phyloP scores from a whole-genome alignment of 2,888 invertebrate species.

The Seladonia tumulorum region DNA sequence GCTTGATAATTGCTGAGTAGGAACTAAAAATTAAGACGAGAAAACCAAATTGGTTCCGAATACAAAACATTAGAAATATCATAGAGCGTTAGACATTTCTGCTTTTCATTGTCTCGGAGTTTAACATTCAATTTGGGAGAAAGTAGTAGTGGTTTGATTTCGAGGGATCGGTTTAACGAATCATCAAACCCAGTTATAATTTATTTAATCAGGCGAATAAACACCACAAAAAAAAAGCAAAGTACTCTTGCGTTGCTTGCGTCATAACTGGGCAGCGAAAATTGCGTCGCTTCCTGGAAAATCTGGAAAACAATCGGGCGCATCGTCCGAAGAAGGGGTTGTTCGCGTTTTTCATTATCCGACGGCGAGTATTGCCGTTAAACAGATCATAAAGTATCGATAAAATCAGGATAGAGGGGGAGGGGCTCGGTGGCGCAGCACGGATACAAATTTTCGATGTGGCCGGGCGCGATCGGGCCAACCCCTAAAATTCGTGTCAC shows the following conservation, averaged over 20 bases:
- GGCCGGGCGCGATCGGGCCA: constrained; percentile 43
- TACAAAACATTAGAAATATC: no score
- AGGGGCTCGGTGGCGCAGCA: constrained; percentile 1
- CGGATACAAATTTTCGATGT: constrained; percentile 66
- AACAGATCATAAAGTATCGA: constrained; percentile 62
- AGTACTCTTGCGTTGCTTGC: neutral
- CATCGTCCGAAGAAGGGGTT: neutral
- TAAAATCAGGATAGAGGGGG: constrained; percentile 45
- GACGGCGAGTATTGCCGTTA: constrained; percentile 42
- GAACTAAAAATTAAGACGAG: no score
- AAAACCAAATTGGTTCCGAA: no score
- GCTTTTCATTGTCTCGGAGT: no score
- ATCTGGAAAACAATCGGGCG: neutral
- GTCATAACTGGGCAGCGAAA: neutral
- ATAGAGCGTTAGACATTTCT: no score
- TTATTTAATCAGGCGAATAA: neutral
- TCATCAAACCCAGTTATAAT: neutral
- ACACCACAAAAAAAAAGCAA: neutral
- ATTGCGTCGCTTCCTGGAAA: neutral
- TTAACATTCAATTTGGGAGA: no score
- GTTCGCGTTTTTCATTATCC: constrained; percentile 47
- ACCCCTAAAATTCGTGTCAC: constrained; percentile 53
- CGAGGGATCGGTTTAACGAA: neutral
- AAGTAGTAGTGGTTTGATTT: neutral
- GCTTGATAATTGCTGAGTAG: no score